A percentile compares a stretch with the other conserved stretches of the same genome.
phyloP scores from a whole-genome alignment of 2,113 vertebrate species.

The Sinocyclocheilus grahami region DNA sequence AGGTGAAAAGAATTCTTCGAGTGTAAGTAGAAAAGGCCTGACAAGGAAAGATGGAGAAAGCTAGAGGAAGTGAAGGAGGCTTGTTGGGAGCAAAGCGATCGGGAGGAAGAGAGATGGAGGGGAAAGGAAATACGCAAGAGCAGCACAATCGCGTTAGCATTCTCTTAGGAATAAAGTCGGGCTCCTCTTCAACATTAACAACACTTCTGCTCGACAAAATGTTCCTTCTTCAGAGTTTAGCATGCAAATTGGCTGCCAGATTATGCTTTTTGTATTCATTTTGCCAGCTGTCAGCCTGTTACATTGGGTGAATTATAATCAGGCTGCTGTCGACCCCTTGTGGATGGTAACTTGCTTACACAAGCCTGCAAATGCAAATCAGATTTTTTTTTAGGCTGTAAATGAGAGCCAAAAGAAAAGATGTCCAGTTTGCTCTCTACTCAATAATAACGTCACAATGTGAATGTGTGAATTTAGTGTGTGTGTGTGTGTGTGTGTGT shows the following conservation, averaged over 20 bases:
- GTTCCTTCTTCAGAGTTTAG: constrained; percentile 75
- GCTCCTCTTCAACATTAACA: constrained; percentile 73
- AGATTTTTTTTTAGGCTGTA: constrained; percentile 35
- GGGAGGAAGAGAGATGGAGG: constrained; percentile 31
- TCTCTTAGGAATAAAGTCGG: constrained; percentile 72
- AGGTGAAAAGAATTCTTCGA: constrained; percentile 77
- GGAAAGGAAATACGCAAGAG: constrained; percentile 57
- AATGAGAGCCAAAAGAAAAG: constrained; percentile 13
- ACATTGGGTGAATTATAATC: constrained; percentile 70
- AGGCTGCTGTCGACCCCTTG: constrained; percentile 74
- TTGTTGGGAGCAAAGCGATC: constrained; percentile 50
- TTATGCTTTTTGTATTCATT: constrained; percentile 78
- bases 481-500: background rate
- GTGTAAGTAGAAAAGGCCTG: constrained; percentile 78
- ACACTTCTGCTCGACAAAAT: constrained; percentile 75
- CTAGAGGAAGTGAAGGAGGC: constrained; percentile 38
- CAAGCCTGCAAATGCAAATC: background rate
- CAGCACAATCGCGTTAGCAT: constrained; percentile 71
- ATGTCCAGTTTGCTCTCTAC: background rate
- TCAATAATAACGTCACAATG: background rate
- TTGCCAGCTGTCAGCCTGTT: constrained; percentile 72
- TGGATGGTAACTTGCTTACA: constrained; percentile 46
- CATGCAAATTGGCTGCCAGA: constrained; percentile 78
- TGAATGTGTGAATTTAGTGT: background rate
- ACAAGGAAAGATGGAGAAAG: constrained; percentile 54